Percentiles rank a stretch among this genome's conserved stretches.
These are phyloP conservation scores for Sitophilus oryzae DNA, from an alignment of 1,140 invertebrate genomes.

Conservation along the genomic window DNA sequence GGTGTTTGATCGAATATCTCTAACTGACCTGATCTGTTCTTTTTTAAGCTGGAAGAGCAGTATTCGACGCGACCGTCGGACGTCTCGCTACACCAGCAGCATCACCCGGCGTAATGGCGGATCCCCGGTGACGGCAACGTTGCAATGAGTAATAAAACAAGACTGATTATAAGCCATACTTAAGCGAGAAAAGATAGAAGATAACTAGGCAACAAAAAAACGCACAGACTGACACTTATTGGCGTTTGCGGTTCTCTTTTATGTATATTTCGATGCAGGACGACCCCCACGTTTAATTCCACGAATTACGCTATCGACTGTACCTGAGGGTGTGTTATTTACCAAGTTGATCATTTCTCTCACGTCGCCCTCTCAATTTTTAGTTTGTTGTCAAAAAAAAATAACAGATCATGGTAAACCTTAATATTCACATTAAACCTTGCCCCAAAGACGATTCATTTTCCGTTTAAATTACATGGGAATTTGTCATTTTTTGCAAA, in stretches of 20 bases:
- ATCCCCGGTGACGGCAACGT: background rate
- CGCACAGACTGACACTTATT: background rate
- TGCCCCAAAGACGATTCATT: too few relatives aligned
- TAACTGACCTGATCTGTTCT: too few relatives aligned
- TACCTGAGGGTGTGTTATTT: too few relatives aligned
- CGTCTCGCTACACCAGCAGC: slow-evolving; percentile 3
- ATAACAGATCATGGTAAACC: too few relatives aligned
- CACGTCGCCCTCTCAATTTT: too few relatives aligned
- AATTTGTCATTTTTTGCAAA: too few relatives aligned
- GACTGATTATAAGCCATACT: slow-evolving; percentile 20
- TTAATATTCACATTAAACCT: too few relatives aligned
- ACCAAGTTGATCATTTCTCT: too few relatives aligned
- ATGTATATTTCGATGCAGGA: background rate
- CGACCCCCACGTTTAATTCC: background rate
- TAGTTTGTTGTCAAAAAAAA: too few relatives aligned
- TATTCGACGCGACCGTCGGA: slow-evolving; percentile 1
- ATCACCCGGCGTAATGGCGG: slow-evolving; percentile 4
- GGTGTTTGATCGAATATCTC: too few relatives aligned
- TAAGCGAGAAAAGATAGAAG: slow-evolving; percentile 8
- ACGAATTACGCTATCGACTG: too few relatives aligned
- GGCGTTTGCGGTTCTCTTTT: background rate
- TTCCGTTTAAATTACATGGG: too few relatives aligned
- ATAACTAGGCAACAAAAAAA: background rate
- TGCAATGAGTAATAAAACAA: slow-evolving; percentile 13
- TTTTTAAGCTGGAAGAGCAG: slow-evolving; percentile 15